Conservation (phyloP, 2,113 vertebrate genomes). For the Todiramphus saurophagus region DNA sequence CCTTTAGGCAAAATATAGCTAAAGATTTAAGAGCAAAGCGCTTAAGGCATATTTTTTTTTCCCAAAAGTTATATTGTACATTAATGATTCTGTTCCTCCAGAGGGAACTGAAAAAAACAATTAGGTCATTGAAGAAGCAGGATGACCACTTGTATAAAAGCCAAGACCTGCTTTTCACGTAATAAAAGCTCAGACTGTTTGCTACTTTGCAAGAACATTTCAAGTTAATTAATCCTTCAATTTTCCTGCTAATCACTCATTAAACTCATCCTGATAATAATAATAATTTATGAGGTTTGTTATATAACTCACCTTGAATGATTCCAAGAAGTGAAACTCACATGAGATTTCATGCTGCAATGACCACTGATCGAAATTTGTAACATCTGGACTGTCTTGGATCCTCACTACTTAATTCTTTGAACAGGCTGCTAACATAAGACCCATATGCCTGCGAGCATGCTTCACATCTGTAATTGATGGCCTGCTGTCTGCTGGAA, state of each 20-base stretch:
- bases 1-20: conserved; percentile 73
- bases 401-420: conserved; percentile 89
- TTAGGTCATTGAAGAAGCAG: neutral
- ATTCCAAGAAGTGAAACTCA: conserved; percentile 92
- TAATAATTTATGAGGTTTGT: conserved; percentile 51
- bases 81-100: neutral
- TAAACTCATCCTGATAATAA: conserved; percentile 43
- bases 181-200: neutral
- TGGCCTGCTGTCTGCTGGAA: conserved; percentile 90
- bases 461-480: conserved; percentile 95
- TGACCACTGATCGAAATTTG: conserved; percentile 92
- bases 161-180: neutral
- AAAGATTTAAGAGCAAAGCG: neutral
- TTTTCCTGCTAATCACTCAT: conserved; percentile 33
- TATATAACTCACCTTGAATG: conserved; percentile 86
- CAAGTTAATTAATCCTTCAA: conserved; percentile 21
- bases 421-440: conserved; percentile 90
- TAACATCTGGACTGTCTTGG: conserved; percentile 92
- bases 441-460: conserved; percentile 90
- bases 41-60: neutral
- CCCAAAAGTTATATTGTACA: neutral
- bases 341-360: conserved; percentile 91
- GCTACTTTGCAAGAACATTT: neutral
- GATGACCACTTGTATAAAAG: neutral
- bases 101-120: neutral